Base-by-base conservation (phyloP, 2,797 vertebrate genomes). In the Sebastes matsubarae region DNA sequence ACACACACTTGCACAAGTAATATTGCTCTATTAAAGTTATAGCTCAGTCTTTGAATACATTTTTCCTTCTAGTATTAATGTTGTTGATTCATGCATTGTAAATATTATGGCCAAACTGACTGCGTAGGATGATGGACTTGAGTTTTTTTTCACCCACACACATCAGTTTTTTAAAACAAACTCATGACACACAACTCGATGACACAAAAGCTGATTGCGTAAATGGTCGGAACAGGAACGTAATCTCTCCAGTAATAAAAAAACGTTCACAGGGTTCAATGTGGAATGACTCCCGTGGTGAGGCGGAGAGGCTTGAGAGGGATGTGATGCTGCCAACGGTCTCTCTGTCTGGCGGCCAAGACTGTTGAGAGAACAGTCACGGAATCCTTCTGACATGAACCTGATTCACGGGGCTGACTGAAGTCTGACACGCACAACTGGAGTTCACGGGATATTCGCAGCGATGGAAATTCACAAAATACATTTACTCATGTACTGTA, bases 381-480 rank as follows among this genome's bases (percentile, higher is more conserved):
- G 77, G 88, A 95, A 95, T 80, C 69, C 59, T 34, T 90, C 89
- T 91, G 90, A 93, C 85, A 88, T 94, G 84, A 96, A 96, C 93
- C 88, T 90, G 91, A 96, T 93, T 93, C 91, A 93, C 82, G 68
- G 75, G 83, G 85, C 79, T 89, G 80, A 84, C 93, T 88, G 90
- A 90, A 95, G 92, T 80, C 86, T 88, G 94, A 96, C 93, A 94
- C 88, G 81, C 88, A 88, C 92, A 93, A 84, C 89, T 88, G 88
- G 85, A 93, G 73, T 90, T 94, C 91, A 95, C 38, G 77, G 91
- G 14, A 93, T 95, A 90, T 96, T 95, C 61, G 25, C 54, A 95
- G 93, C 89, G 25, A 86, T 92, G 92, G 87, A 94, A 88, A 95
- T 90, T 85, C 68, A 27, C 89, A 66, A 61, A 61, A 34, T 18